Evolutionary conservation across 2,113 vertebrate genomes (phyloP), one percentile per base, ranked within the genome.

Genomic region (Tylochromis polylepis): DNA sequence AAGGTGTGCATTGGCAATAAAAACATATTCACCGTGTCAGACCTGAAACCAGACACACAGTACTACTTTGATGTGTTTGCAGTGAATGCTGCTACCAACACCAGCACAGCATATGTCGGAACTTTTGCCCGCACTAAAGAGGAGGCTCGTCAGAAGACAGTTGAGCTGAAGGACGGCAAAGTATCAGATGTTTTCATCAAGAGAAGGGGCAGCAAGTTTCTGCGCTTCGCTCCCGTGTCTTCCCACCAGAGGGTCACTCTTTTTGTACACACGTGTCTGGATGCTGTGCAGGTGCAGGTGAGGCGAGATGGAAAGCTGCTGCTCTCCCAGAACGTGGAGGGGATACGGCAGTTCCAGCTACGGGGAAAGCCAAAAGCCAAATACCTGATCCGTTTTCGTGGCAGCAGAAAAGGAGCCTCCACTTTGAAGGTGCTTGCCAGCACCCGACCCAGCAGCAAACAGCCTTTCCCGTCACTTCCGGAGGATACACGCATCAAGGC

Each of bases 61-160:
- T 99, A 98, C 95, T 99, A 99, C 94, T 99, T 99, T 34, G 99
- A 99, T 38, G 97, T 99, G 60, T 99, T 99, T 77, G 97, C 98
- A 3, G 95, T 97, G 46, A 98, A 98, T 83, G 92, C 95, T 38
- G 95, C 96, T 77, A 98, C 96, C 91, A 99, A 99, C 94, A 97
- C 94, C 90, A 99, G 99, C 94, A 99, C 98, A 0, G 98, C 99
- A 0, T 99, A 99, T 0, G 95, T 99, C 3, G 99, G 99, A 65
- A 98, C 99, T 5, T 99, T 99, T 14, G 98, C 98, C 89, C 97
- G 97, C 94, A 99, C 99, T 5, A 98, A 98, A 91, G 97, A 98
- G 83, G 99, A 99, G 46, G 97, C 97, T 0, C 97, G 96, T 55
- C 98, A 98, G 96, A 99, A 99, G 95, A 98, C 97, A 0, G 85